A percentile compares a stretch with the other conserved stretches of the same genome.
These are phyloP conservation scores for Phyllopteryx taeniolatus DNA, from an alignment of 2,113 vertebrate genomes.

Conservation along the genomic window DNA sequence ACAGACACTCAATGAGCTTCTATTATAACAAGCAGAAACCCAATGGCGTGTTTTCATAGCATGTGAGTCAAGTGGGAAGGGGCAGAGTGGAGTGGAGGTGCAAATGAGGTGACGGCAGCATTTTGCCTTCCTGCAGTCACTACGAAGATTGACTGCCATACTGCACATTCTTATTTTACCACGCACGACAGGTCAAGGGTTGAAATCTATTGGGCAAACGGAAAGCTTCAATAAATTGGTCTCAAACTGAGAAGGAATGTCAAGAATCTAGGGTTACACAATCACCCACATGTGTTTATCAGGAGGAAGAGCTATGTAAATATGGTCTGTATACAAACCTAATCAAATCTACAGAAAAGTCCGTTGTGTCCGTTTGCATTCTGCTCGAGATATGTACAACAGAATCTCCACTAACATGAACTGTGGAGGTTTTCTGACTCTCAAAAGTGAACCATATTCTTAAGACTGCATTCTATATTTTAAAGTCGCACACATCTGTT, in stretches of 20 bases:
- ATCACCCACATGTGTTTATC: constrained; percentile 52
- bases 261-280: constrained; percentile 46
- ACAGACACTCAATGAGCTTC: constrained; percentile 11
- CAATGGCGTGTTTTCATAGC: constrained; percentile 32
- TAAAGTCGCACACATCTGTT: constrained; percentile 7
- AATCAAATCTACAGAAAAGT: constrained; percentile 31
- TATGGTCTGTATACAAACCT: constrained; percentile 36
- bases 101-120: constrained; percentile 38
- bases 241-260: constrained; percentile 35
- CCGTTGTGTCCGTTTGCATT: not conserved
- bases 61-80: constrained; percentile 8
- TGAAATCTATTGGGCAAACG: not conserved
- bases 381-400: not conserved
- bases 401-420: not conserved
- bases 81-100: constrained; percentile 34
- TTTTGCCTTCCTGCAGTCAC: not conserved
- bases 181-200: too few relatives aligned
- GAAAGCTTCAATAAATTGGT: not conserved
- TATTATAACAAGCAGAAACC: constrained; percentile 23
- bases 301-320: constrained; percentile 41
- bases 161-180: not conserved
- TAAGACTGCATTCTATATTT: not conserved
- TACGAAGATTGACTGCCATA: not conserved
- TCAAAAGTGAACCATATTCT: not conserved
- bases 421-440: not conserved